Evolutionary conservation across 2,113 vertebrate genomes (phyloP), one percentile per base, ranked within the genome.

Genomic region (Neolamprologus modestus): DNA sequence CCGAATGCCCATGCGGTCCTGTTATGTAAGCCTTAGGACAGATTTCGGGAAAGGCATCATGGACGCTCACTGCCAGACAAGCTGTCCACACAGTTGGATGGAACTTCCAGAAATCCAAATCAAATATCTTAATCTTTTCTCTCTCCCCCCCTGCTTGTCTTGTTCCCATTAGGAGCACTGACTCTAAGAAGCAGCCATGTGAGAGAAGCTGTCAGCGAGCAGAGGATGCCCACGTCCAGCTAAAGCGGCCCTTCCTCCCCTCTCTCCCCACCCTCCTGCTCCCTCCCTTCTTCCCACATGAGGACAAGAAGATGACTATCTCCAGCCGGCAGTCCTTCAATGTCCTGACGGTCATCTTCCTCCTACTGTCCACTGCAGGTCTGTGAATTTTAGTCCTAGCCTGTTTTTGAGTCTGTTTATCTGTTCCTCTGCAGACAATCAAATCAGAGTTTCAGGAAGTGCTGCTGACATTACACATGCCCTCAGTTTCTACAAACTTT

Each of bases 261-360:
- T n/a, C 76, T 79, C 45, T 33, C 78, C 84, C 88, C 85, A 87
- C 84, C 90, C 92, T 86, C 55, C 85, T 66, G 83, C 91, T 89
- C 94, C 94, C 92, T 82, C 84, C 92, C 90, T 88, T 76, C 88
- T 88, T 94, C 91, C 89, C 92, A 86, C 92, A 98, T 98, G 98
- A 97, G 95, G 97, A 97, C 96, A 95, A 94, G 97, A 99, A 94
- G 97, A 99, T 99, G 98, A 98, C 97, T 97, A 97, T 97, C 97
- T 98, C 97, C 97, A 97, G 97, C 96, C 97, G 94, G 92, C 97
- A 96, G 96, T 96, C 97, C 97, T 93, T 98, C 96, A 98, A 98
- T 93, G 96, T 96, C 96, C 97, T 98, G 95, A 96, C 97, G 68
- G 93, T 98, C 93, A 93, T 98, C 86, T 96, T 98, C 91, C 96